Evolutionary conservation across 2,113 vertebrate species (phyloP).

Genomic region (Gallinago jamesoni): DNA sequence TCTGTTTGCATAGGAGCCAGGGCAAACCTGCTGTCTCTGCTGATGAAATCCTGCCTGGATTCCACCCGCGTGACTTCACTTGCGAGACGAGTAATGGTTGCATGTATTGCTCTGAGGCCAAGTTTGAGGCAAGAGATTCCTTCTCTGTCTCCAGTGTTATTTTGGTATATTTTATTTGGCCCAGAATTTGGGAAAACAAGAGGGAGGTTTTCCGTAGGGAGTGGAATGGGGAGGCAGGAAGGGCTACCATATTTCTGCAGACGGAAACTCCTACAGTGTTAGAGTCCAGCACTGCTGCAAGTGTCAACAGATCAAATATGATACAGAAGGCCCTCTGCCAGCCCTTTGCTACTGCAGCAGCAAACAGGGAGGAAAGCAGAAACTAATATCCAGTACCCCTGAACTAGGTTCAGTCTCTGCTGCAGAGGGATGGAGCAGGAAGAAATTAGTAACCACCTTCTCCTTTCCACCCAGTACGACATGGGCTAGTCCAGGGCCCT

Average conservation of each 20-base stretch:
- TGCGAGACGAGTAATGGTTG: neutral
- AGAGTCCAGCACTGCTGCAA: constrained; percentile 53
- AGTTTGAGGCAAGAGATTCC: constrained; percentile 64
- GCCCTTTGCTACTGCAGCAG: constrained; percentile 44
- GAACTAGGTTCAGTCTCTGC: neutral
- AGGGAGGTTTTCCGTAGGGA: constrained; percentile 57
- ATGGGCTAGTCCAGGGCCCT: neutral
- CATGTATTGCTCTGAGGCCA: neutral
- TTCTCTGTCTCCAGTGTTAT: constrained; percentile 59
- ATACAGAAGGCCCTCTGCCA: constrained; percentile 62
- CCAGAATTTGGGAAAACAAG: constrained; percentile 58
- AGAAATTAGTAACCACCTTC: neutral
- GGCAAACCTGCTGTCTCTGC: neutral
- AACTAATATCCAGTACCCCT: neutral
- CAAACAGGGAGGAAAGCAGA: constrained; percentile 16
- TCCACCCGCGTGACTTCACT: constrained; percentile 31
- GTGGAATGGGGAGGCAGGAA: constrained; percentile 54
- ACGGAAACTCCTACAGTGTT: constrained; percentile 52
- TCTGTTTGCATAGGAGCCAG: neutral
- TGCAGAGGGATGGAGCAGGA: neutral
- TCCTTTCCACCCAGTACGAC: neutral
- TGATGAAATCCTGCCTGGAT: constrained; percentile 42
- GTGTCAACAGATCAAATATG: constrained; percentile 58
- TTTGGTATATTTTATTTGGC: constrained; percentile 69
- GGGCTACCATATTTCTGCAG: constrained; percentile 63